These are phyloP conservation scores for Zaprionus capensis DNA, from an alignment of 1,140 invertebrate species.

Conservation along the genomic window DNA sequence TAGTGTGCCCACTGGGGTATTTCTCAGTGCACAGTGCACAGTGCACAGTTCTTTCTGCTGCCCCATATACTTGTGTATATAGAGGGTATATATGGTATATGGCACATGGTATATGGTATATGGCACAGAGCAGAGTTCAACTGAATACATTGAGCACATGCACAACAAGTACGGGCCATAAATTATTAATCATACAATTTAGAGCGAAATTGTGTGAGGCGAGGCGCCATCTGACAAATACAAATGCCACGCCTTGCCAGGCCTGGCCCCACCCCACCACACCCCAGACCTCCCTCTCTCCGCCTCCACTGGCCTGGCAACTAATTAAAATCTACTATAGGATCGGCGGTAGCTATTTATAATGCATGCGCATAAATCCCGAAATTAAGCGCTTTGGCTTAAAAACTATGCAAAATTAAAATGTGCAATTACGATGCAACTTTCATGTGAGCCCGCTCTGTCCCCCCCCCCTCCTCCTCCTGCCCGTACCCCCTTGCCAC, in stretches of 20 bases:
- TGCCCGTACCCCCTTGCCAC: background rate
- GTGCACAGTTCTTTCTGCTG: background rate
- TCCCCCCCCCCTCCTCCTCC: background rate
- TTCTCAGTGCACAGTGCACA: background rate
- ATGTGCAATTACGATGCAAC: conserved; percentile 65
- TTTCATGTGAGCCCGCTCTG: conserved; percentile 18
- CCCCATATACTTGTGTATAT: background rate
- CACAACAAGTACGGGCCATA: conserved; percentile 16
- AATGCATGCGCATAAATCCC: conserved; percentile 75
- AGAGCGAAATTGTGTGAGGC: conserved; percentile 25
- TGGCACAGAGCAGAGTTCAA: background rate
- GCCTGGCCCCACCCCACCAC: too few relatives aligned
- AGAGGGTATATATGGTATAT: background rate
- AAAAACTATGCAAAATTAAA: conserved; percentile 69
- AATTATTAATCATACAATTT: conserved; percentile 58
- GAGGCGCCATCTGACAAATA: conserved; percentile 36
- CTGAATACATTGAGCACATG: conserved; percentile 1
- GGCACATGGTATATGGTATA: conserved; percentile 4
- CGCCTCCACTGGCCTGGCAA: conserved; percentile 1
- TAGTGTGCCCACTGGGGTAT: background rate
- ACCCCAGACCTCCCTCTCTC: background rate
- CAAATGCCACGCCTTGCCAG: conserved; percentile 42
- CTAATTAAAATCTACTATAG: conserved; percentile 32
- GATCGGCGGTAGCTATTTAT: conserved; percentile 55
- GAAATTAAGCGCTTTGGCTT: conserved; percentile 65